Conservation (phyloP, 2,797 vertebrate genomes). For the Odontamblyopus rebecca region DNA sequence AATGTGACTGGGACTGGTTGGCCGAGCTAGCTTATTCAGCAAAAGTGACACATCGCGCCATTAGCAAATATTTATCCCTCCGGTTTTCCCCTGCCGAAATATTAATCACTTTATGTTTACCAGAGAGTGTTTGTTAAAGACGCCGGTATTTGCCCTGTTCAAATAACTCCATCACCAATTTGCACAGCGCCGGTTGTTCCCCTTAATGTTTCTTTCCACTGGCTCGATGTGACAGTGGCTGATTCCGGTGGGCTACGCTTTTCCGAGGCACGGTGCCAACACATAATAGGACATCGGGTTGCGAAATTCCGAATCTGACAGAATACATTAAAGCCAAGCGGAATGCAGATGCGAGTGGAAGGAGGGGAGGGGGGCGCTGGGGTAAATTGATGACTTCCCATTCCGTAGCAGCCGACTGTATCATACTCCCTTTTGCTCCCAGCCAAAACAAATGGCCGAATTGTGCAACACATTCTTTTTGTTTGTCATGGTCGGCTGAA, state of each 20-base stretch:
- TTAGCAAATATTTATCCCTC: constrained; percentile 47
- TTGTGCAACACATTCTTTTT: constrained; percentile 37
- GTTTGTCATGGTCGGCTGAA: constrained; percentile 45
- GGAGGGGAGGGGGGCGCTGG: constrained; percentile 52
- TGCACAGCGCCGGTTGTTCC: constrained; percentile 8
- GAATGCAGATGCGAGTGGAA: constrained; percentile 61
- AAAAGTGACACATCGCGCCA: constrained; percentile 29
- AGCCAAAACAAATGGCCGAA: constrained; percentile 52
- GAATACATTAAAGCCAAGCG: constrained; percentile 74
- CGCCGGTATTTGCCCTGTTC: constrained; percentile 39
- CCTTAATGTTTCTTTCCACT: constrained; percentile 58
- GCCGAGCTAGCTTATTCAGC: constrained; percentile 36
- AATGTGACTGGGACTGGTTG: constrained; percentile 7
- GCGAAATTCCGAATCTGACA: constrained; percentile 78
- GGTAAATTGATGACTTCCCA: constrained; percentile 66
- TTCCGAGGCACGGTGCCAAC: constrained; percentile 67
- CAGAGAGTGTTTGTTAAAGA: constrained; percentile 57
- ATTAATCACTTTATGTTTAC: constrained; percentile 61
- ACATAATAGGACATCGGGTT: constrained; percentile 77
- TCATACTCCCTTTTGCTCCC: constrained; percentile 49
- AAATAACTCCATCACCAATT: constrained; percentile 53
- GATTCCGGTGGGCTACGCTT: constrained; percentile 67
- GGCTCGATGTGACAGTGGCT: constrained; percentile 62
- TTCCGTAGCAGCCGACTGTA: constrained; percentile 53
- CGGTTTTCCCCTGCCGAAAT: constrained; percentile 31